These are phyloP conservation scores for Dynastes hyllus DNA, from an alignment of 2,888 invertebrate genomes.

Conservation along the genomic window DNA sequence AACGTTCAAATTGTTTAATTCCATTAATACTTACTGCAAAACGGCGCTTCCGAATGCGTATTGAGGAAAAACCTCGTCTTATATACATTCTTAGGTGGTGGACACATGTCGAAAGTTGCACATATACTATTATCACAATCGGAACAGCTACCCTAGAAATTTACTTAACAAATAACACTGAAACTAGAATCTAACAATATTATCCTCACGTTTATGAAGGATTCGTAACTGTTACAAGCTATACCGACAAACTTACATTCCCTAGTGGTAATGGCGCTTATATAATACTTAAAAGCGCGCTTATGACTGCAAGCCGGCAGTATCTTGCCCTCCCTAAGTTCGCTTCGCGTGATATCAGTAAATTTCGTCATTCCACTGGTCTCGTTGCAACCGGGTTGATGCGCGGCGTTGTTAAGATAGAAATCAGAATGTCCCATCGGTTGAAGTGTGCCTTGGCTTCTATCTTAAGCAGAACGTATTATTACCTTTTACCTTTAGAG, in stretches of 20 bases:
- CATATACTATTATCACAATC: conserved; percentile 62
- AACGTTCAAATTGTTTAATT: no score
- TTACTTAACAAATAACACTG: not conserved
- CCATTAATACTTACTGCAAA: conserved; percentile 64
- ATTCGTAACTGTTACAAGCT: conserved; percentile 63
- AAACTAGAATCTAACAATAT: not conserved
- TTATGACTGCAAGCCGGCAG: conserved; percentile 70
- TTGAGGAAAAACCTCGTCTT: conserved; percentile 65
- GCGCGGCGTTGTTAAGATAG: conserved; percentile 67
- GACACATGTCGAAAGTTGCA: conserved; percentile 64
- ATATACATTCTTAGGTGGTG: conserved; percentile 58
- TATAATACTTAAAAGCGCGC: conserved; percentile 69
- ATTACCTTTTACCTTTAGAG: not conserved
- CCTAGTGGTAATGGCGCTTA: conserved; percentile 65
- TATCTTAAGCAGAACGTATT: conserved; percentile 59
- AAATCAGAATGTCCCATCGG: conserved; percentile 69
- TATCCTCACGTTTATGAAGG: conserved; percentile 62
- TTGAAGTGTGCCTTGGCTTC: conserved; percentile 67
- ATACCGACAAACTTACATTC: conserved; percentile 69
- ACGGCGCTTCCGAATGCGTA: conserved; percentile 64
- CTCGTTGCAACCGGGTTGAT: conserved; percentile 68
- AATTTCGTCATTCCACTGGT: conserved; percentile 61
- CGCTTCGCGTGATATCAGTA: conserved; percentile 62
- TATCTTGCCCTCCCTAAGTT: conserved; percentile 65
- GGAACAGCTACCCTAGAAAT: conserved; percentile 64